phyloP scores from a whole-genome alignment of 2,113 vertebrate genomes.

The Vireo altiloquus region DNA sequence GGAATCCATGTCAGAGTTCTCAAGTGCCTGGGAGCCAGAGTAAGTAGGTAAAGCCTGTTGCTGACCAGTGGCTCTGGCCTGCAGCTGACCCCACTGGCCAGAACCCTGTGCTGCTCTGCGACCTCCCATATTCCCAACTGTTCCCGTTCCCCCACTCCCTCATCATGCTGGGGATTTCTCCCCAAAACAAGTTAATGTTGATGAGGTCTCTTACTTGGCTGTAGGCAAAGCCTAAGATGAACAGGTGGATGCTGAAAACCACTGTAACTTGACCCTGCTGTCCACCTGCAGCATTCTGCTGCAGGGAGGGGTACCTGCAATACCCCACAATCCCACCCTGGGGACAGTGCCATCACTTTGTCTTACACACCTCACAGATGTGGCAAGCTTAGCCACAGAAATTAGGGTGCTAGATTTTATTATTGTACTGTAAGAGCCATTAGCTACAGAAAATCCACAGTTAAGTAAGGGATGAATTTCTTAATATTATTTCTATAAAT shows the following conservation, averaged over 20 bases:
- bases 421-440: background rate
- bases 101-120: accelerated
- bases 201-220: background rate
- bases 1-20: background rate
- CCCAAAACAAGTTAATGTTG: background rate
- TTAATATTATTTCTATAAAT: background rate
- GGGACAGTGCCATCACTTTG: background rate
- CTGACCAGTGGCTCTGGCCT: accelerated
- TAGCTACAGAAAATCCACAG: background rate
- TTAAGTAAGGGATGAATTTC: background rate
- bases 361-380: background rate
- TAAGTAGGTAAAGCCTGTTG: background rate
- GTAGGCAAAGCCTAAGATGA: accelerated
- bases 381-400: background rate
- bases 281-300: background rate
- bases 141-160: accelerated
- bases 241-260: background rate
- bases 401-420: background rate
- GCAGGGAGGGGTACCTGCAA: accelerated
- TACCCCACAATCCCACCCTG: accelerated
- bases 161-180: accelerated
- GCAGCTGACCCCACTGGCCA: background rate
- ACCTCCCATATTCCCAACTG: background rate
- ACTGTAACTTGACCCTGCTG: accelerated
- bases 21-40: too few species aligned